Base-by-base conservation (phyloP, 1,140 invertebrate genomes). In the Drosophila parabipectinata region DNA sequence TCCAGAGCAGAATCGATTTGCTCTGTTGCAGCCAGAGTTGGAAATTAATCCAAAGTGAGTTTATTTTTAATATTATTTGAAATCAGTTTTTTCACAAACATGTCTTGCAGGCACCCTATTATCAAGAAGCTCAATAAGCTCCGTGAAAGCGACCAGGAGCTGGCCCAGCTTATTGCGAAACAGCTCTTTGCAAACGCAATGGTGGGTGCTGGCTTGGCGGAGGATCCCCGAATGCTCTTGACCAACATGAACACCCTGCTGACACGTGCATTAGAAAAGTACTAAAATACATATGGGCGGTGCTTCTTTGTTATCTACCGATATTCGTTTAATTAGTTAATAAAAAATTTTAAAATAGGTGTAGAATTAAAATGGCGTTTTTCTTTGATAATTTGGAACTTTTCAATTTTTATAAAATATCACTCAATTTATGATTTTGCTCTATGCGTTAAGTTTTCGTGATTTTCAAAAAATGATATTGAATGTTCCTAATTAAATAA, bases 111-210 rank as follows among this genome's bases (percentile, higher is more conserved):
- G 88, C 98, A 99, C 94, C 95, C 96, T 4, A 95, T 99, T 18
- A 97, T 99, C 55, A 97, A 97, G 88, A 98, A 98, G 92, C 92
- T 99, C 12, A 94, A 95, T 78, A 94, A 94, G 64, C 90, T 99
- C 45, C 95, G 94, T 51, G 94, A 93, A 3, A 93, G 92, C 10
- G 95, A 99, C 93, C 94, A 95, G 21, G 95, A 97, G 76, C 92
- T 99, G 58, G 98, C 97, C 0, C 94, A 96, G 79, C 93, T 98
- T 71, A 92, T 99, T 4, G 95, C 96, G 1, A 94, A 98, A 92
- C 98, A 99, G 95, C 90, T 99, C 9, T 99, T 98, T 91, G 95
- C 95, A 45, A 98, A 98, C 93, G 97, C 98, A 1, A 98, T 99
- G 97, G 96, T 99, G 4, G 95, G 96, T 18, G 98, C 98, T 47